A percentile compares a stretch with the other conserved stretches of the same genome.
These are phyloP conservation scores for Bovichtus variegatus DNA, from an alignment of 2,797 vertebrate species.

Conservation along the genomic window DNA sequence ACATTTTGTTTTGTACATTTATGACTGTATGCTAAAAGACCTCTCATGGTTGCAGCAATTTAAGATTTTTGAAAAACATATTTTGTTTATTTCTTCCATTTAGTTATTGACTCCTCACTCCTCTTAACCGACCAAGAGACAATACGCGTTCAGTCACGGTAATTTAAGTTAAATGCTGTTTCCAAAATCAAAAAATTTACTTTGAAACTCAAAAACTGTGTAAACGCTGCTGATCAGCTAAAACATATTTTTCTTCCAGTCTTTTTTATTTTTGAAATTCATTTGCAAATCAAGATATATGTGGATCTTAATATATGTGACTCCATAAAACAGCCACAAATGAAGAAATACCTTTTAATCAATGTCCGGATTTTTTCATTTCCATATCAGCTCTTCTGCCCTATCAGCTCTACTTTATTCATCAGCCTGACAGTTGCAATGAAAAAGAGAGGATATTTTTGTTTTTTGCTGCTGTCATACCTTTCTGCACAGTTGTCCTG, in stretches of 20 bases:
- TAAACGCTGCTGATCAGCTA: too few relatives aligned
- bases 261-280: too few relatives aligned
- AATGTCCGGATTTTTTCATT: background rate
- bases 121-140: too few relatives aligned
- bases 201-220: background rate
- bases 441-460: constrained; percentile 12
- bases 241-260: too few relatives aligned
- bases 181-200: background rate
- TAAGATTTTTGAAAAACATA: too few relatives aligned
- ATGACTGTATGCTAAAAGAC: too few relatives aligned
- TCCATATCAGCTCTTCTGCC: background rate
- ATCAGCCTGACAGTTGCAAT: constrained; percentile 3
- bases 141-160: too few relatives aligned
- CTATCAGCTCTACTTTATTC: background rate
- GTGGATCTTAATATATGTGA: background rate
- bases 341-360: constrained; percentile 3
- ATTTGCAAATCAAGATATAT: background rate
- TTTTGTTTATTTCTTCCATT: too few relatives aligned
- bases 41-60: too few relatives aligned
- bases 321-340: background rate
- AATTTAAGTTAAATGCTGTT: background rate
- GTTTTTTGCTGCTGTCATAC: constrained; percentile 79
- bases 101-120: too few relatives aligned
- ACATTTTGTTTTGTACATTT: too few relatives aligned
- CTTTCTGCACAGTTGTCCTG: constrained; percentile 99